Base-by-base conservation (phyloP, 2,888 invertebrate species). In the Blastobasis adustella region DNA sequence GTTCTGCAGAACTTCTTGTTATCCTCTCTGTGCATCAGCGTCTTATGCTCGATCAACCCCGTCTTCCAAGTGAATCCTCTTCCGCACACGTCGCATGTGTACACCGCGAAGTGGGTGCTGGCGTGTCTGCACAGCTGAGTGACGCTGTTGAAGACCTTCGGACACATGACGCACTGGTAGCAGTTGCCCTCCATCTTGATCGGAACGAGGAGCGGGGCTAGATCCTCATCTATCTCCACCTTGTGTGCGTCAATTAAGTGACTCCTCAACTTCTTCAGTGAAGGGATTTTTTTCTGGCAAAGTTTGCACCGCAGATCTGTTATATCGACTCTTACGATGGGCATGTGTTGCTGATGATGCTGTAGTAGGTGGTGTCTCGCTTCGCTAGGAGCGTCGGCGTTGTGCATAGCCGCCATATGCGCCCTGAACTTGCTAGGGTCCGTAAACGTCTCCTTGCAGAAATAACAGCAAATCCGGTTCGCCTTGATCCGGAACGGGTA, bases 401-500 rank as follows among this genome's bases (percentile, higher is more conserved):
- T 63, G 51, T 87, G 86, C 56, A 86, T 84, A 1, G 66, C 63
- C 45, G 71, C 67, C 84, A 86, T 85, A 52, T 87, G 87, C 10
- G 61, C 61, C 54, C 85, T 75, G 63, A 81, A 85, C 49, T 64
- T 58, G 4, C 68, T 52, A 4, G 82, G 76, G 46, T 80, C 76
- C 42, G 76, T 72, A 64, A 71, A 82, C 54, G 69, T 70, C 58
- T 83, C 84, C 54, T 74, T 73, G 70, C 87, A 87, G 71, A 79
- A 86, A 41, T 85, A 84, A 69, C 87, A 87, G 61, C 83, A 77
- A 76, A 87, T 79, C 49, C 68, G 64, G 53, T 80, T 74, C 58
- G 79, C 82, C 7, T 82, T 83, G 45, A 86, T 78, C 63, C 82
- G 76, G 79, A 87, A 87, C 63, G 87, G 87, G 74, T 82, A 85